phyloP scores from a whole-genome alignment of 2,113 vertebrate species.

The Lonchura striata region DNA sequence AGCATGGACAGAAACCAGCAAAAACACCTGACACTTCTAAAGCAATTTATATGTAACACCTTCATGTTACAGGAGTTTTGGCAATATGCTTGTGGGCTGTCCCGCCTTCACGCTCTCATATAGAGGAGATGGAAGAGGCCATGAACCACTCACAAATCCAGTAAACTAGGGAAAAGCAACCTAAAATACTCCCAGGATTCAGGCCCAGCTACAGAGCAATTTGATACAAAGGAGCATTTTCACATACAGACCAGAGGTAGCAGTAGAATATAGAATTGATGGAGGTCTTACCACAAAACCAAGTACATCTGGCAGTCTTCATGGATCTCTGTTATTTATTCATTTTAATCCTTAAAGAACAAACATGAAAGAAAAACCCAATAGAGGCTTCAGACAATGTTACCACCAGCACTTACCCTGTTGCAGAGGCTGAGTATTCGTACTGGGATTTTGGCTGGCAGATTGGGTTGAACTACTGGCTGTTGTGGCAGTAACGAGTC shows the following conservation, averaged over 20 bases:
- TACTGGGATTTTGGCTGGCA: conserved; percentile 80
- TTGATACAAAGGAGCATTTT: background rate
- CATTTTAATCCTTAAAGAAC: background rate
- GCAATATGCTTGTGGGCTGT: background rate
- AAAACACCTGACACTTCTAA: background rate
- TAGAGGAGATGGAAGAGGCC: background rate
- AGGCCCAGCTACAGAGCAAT: background rate
- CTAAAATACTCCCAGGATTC: background rate
- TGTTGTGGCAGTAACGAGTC: conserved; percentile 92
- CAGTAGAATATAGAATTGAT: background rate
- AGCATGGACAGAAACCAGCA: background rate
- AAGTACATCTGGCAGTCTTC: background rate
- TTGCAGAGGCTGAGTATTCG: conserved; percentile 85
- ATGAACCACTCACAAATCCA: background rate
- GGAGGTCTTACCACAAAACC: background rate
- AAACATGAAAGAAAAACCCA: background rate
- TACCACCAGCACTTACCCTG: conserved; percentile 79
- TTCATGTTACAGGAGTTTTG: background rate
- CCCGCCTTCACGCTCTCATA: background rate
- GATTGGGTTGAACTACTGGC: conserved; percentile 80
- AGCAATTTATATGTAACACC: background rate
- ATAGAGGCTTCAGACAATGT: background rate
- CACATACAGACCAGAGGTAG: background rate
- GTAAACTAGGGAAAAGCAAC: background rate
- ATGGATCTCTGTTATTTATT: background rate